These are phyloP conservation scores for Rousettus madagascariensis DNA, from an alignment of 2,797 vertebrate species.

Conservation along the genomic window DNA sequence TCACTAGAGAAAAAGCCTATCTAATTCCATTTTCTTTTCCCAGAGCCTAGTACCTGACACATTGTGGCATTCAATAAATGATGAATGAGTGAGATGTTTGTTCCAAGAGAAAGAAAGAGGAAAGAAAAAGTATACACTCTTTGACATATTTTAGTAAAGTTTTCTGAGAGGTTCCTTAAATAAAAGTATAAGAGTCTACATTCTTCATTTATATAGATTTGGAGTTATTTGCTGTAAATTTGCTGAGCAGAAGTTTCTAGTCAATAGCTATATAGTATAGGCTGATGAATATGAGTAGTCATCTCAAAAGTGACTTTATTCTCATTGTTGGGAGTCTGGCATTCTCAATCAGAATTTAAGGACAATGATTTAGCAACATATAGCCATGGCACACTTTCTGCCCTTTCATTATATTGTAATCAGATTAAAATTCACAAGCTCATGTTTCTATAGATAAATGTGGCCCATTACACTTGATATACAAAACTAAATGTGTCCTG, in stretches of 20 bases:
- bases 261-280: not conserved
- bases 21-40: not conserved
- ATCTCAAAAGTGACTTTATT: not conserved
- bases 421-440: conserved; percentile 51
- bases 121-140: not conserved
- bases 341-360: not conserved
- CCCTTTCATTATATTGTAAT: not conserved
- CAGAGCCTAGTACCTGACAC: not conserved
- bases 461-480: conserved; percentile 37
- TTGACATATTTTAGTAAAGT: not conserved
- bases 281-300: not conserved
- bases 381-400: not conserved
- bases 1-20: not conserved
- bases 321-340: not conserved
- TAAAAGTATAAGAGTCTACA: not conserved
- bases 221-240: not conserved
- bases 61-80: not conserved
- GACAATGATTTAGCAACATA: not conserved
- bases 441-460: conserved; percentile 21
- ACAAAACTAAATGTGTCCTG: conserved; percentile 11
- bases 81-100: not conserved
- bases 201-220: not conserved
- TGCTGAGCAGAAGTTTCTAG: not conserved
- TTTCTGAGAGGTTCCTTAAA: conserved; percentile 16
- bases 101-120: not conserved